Evolutionary conservation across 2,797 vertebrate genomes (phyloP).

Genomic region (Mergus octosetaceus): DNA sequence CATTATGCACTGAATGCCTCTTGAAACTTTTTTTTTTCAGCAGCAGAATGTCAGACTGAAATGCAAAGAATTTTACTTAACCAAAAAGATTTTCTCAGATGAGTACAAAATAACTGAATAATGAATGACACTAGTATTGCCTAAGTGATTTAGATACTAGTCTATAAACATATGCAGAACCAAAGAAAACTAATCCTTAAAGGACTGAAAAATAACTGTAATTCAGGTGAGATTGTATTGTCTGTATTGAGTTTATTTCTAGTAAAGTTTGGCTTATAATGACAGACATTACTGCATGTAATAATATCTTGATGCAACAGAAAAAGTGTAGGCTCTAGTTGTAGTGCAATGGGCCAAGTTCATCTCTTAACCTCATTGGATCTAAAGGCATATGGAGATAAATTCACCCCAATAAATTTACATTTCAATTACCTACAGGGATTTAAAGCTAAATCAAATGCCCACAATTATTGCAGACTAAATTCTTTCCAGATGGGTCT

Average conservation of each 20-base stretch:
- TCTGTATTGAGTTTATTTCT: background rate
- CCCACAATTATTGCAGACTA: slow-evolving; percentile 52
- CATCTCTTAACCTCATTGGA: background rate
- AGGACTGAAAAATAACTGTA: background rate
- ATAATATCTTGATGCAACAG: slow-evolving; percentile 31
- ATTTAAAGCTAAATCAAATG: slow-evolving; percentile 67
- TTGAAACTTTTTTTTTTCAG: slow-evolving; percentile 27
- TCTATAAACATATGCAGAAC: background rate
- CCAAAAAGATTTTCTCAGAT: background rate
- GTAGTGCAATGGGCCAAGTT: slow-evolving; percentile 13
- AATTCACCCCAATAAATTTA: slow-evolving; percentile 68
- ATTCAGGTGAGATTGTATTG: background rate
- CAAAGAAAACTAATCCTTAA: background rate
- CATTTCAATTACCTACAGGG: slow-evolving; percentile 49
- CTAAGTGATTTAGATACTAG: background rate
- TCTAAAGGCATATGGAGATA: background rate
- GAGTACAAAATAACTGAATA: background rate
- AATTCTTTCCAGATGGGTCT: slow-evolving; percentile 71
- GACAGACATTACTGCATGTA: background rate
- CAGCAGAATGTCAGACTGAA: slow-evolving; percentile 59
- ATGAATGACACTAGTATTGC: background rate
- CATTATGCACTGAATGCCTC: slow-evolving; percentile 42
- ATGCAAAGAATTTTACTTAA: slow-evolving; percentile 42
- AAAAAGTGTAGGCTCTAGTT: slow-evolving; percentile 22
- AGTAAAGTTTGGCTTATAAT: background rate